Base-by-base conservation (phyloP, 2,113 vertebrate genomes). In the Ciconia maguari region DNA sequence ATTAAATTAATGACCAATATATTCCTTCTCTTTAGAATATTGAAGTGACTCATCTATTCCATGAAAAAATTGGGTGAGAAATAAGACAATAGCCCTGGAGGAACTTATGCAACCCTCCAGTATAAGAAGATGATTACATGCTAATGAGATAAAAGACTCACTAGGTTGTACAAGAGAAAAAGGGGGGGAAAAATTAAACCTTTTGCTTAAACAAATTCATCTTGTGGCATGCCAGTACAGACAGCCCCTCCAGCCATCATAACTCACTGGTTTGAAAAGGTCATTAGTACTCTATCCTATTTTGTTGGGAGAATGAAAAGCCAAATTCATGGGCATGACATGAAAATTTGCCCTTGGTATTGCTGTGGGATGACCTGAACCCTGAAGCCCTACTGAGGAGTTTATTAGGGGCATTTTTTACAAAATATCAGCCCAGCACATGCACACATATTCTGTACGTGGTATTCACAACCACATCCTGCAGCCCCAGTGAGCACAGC, bases 181-280 rank as follows among this genome's bases (percentile, higher is more conserved):
- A 3, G 14, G 8, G 15, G 14, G 42, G 3, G 20, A 4, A 1
- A 25, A 79, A 87, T 89, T n/a, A 81, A 86, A 60, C 13, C 14
- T 87, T 75, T 85, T 64, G 64, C 88, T 93, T 95, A 79, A 89
- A 87, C 52, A 89, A 96, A 93, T 94, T 76, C 27, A 52, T 76
- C 69, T 76, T 81, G 62, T 76, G 65, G 25, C 65, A 91, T 87
- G 94, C 74, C 93, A 85, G 52, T 52, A 80, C 57, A 89, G 89
- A 85, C 57, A 93, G 72, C 32, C 61, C 81, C 94, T 95, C 54
- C 61, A 91, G 93, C 77, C 86, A 87, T 46, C 69, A 68, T 85
- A 95, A 94, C 71, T 95, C 74, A 83, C 36, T 94, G 70, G 44
- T 82, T 89, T 92, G 86, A 94, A 95, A 95, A 94, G 77, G 87